Percentiles rank a stretch among this genome's conserved stretches.
Conservation (phyloP, 2,888 invertebrate genomes). For the Nephrotoma flavescens region DNA sequence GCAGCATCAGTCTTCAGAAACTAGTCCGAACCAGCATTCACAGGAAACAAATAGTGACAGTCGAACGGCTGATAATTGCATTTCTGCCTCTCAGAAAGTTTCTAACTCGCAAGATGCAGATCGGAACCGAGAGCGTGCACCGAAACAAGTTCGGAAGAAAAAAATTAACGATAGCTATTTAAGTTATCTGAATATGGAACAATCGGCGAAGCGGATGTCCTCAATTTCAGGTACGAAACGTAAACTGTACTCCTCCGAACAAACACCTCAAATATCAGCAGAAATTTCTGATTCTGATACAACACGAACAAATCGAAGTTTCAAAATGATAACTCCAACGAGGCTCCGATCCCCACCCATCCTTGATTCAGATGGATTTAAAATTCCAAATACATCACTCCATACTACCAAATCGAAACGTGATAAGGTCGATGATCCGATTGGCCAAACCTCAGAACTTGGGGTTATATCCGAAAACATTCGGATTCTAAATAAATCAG, state of each 20-base stretch:
- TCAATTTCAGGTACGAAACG: neutral
- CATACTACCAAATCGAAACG: neutral
- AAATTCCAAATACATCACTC: neutral
- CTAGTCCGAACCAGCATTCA: too few species aligned
- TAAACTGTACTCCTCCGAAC: neutral
- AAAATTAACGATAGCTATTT: neutral
- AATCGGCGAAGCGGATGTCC: neutral
- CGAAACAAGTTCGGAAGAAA: neutral
- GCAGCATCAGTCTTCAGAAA: too few species aligned
- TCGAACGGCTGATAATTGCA: too few species aligned
- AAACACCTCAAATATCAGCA: neutral
- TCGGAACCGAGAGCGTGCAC: too few species aligned
- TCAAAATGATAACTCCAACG: neutral
- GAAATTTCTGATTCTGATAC: neutral
- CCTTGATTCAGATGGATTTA: neutral
- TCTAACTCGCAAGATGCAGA: too few species aligned
- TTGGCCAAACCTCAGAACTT: neutral
- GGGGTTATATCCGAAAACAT: neutral
- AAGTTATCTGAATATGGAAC: neutral
- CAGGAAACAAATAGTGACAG: too few species aligned
- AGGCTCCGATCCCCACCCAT: neutral
- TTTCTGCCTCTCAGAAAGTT: too few species aligned
- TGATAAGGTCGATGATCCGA: neutral
- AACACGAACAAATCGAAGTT: neutral
- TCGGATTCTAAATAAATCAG: neutral